Evolutionary conservation across 2,888 invertebrate species (phyloP).

Genomic region (Amiota mariae): DNA sequence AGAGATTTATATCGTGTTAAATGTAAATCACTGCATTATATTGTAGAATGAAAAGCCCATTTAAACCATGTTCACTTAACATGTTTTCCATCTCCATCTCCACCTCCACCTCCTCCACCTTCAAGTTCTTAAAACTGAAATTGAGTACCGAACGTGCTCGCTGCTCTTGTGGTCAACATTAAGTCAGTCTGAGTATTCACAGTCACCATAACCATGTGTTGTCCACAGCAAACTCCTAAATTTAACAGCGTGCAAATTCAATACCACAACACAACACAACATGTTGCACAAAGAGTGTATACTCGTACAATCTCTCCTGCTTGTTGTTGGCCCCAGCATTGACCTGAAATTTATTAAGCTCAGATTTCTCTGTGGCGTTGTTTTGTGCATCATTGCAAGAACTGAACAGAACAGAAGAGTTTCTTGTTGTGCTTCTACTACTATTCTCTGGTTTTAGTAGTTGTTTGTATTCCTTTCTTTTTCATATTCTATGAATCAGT

Average conservation of each 20-base stretch:
- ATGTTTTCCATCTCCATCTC: neutral
- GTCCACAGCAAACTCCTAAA: neutral
- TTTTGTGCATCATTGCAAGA: neutral
- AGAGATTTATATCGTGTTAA: slow-evolving; percentile 66
- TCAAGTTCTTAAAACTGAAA: neutral
- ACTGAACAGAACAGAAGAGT: too few species aligned
- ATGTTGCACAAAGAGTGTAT: neutral
- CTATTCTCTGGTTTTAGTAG: too few species aligned
- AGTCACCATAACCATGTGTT: neutral
- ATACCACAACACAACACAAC: slow-evolving; percentile 1
- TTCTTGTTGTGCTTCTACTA: too few species aligned
- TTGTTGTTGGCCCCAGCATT: slow-evolving; percentile 20
- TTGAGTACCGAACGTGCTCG: slow-evolving; percentile 18
- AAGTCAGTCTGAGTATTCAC: neutral
- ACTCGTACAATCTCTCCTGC: neutral
- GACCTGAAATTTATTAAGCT: slow-evolving; percentile 35
- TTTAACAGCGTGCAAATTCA: slow-evolving; percentile 7
- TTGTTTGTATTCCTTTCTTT: too few species aligned
- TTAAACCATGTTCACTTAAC: slow-evolving; percentile 43
- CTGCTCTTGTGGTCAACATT: neutral
- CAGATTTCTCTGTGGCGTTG: slow-evolving; percentile 24
- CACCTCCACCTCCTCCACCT: neutral
- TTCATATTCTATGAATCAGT: too few species aligned
- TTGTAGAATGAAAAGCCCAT: slow-evolving; percentile 50
- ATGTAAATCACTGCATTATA: slow-evolving; percentile 61